A percentile compares a stretch with the other conserved stretches of the same genome.
These are phyloP conservation scores for Pinna nobilis DNA, from an alignment of 1,140 invertebrate genomes.

Conservation along the genomic window DNA sequence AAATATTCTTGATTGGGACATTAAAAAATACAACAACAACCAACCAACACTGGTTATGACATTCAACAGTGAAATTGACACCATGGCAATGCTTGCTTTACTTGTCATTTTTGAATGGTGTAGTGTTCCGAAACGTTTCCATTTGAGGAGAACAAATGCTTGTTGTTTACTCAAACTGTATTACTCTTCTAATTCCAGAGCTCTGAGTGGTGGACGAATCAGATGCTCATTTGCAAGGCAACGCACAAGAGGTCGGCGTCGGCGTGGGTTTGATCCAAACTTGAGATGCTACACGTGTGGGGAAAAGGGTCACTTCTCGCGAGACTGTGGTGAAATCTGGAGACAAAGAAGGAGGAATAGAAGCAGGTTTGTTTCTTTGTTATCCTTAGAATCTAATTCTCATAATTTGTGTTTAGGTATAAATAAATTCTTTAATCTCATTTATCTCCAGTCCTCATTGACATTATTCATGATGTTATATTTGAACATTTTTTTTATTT, in stretches of 20 bases:
- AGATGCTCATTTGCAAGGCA: slow-evolving; percentile 70
- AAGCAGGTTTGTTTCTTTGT: slow-evolving; percentile 45
- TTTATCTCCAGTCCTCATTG: too few species aligned
- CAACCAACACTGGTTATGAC: too few species aligned
- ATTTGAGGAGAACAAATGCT: background rate
- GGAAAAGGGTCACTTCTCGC: slow-evolving; percentile 71
- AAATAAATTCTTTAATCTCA: too few species aligned
- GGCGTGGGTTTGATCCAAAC: slow-evolving; percentile 67
- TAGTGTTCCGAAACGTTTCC: background rate
- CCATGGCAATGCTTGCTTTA: too few species aligned
- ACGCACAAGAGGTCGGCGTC: slow-evolving; percentile 61
- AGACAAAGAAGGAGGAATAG: slow-evolving; percentile 50
- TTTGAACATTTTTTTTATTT: too few species aligned
- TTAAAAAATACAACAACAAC: too few species aligned
- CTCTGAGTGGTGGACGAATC: slow-evolving; percentile 60
- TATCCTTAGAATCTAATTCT: too few species aligned
- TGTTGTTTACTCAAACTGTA: too few species aligned
- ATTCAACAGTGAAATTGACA: too few species aligned
- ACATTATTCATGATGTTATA: too few species aligned
- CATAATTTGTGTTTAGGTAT: too few species aligned
- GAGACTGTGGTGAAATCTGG: slow-evolving; percentile 68
- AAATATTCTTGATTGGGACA: too few species aligned
- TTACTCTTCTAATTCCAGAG: slow-evolving; percentile 50
- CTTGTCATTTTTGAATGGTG: background rate
- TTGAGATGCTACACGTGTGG: slow-evolving; percentile 73